Evolutionary conservation across 2,113 vertebrate species (phyloP).

Genomic region (Clarias batrachus): DNA sequence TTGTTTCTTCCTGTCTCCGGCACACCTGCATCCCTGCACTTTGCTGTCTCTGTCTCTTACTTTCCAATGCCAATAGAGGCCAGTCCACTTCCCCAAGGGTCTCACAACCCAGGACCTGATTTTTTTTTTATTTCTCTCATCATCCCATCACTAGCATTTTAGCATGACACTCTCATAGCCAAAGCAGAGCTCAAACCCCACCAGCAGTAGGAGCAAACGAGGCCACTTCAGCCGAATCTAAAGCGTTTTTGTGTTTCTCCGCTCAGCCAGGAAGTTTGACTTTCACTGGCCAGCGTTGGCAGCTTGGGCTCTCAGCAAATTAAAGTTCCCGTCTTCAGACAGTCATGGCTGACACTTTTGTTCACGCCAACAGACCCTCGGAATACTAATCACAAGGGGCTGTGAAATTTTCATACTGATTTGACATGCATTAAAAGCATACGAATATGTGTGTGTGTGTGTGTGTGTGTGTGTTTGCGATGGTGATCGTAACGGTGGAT

Average conservation of each 20-base stretch:
- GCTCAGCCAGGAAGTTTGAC: constrained; percentile 33
- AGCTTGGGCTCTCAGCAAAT: constrained; percentile 42
- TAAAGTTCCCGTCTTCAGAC: constrained; percentile 42
- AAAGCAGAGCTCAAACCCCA: constrained; percentile 13
- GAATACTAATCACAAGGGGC: constrained; percentile 65
- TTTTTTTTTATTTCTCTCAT: background rate
- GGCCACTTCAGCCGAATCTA: constrained; percentile 21
- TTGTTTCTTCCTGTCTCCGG: background rate
- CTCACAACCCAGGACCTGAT: background rate
- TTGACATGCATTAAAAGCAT: constrained; percentile 58
- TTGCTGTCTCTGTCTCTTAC: constrained; percentile 4
- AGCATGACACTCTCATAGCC: constrained; percentile 12
- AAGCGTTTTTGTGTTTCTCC: constrained; percentile 41
- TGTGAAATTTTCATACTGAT: constrained; percentile 75
- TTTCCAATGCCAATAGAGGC: constrained; percentile 4
- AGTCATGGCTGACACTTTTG: constrained; percentile 43
- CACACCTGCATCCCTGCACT: constrained; percentile 14
- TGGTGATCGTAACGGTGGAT: constrained; percentile 45
- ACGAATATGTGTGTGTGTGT: constrained; percentile 19
- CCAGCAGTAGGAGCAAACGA: constrained; percentile 3
- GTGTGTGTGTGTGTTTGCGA: constrained; percentile 9
- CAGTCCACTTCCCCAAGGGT: constrained; percentile 7
- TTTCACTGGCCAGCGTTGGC: constrained; percentile 32
- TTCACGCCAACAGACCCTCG: constrained; percentile 26
- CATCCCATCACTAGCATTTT: background rate